Conservation (phyloP, 2,113 vertebrate genomes). For the Dicerorhinus sumatrensis region DNA sequence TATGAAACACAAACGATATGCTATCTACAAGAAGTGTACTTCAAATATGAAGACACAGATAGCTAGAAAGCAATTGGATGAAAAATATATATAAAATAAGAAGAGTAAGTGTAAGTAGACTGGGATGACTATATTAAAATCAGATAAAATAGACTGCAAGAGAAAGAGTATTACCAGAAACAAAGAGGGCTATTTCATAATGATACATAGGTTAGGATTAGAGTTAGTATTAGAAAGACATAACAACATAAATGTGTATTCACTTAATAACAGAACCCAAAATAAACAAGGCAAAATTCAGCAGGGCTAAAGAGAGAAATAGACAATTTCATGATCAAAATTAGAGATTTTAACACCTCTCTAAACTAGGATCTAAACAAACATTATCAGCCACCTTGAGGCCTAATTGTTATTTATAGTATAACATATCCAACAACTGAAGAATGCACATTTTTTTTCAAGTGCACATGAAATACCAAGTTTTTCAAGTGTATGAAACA, state of each 20-base stretch:
- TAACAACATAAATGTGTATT: not conserved
- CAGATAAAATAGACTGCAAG: not conserved
- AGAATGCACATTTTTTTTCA: not conserved
- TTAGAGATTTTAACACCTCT: not conserved
- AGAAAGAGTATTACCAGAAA: not conserved
- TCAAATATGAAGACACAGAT: not conserved
- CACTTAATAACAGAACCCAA: not conserved
- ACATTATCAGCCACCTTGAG: not conserved
- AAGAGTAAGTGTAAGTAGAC: not conserved
- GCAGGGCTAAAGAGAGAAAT: not conserved
- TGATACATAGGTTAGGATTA: not conserved
- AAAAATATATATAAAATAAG: not conserved
- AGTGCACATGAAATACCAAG: not conserved
- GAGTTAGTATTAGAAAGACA: not conserved
- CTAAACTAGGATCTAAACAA: not conserved
- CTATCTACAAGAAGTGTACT: not conserved
- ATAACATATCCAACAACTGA: not conserved
- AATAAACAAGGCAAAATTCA: not conserved
- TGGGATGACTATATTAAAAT: not conserved
- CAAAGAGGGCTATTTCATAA: not conserved
- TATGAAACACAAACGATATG: not conserved
- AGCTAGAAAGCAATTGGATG: not conserved
- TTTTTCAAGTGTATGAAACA: not conserved
- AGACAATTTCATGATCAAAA: not conserved
- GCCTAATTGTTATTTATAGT: not conserved